Evolutionary conservation across 2,888 invertebrate species (phyloP).

Genomic region (Ferrisia virgata): DNA sequence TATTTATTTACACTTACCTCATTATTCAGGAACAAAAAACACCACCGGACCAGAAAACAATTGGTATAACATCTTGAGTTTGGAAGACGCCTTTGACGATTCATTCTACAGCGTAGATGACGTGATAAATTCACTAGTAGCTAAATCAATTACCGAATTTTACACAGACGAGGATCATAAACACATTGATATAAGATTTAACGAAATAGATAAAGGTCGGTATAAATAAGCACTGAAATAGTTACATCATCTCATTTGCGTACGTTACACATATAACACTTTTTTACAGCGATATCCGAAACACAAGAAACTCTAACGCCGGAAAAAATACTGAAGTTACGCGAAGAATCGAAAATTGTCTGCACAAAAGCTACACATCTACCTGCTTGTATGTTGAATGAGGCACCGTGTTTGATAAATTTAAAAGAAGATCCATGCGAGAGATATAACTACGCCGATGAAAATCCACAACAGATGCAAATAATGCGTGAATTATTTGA

Average conservation of each 20-base stretch:
- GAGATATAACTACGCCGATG: conserved; percentile 45
- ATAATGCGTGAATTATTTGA: conserved; percentile 30
- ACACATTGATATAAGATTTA: not conserved
- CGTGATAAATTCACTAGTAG: not conserved
- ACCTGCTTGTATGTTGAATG: conserved; percentile 62
- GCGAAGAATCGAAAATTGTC: conserved; percentile 23
- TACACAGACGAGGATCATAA: not conserved
- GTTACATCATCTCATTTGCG: too few species aligned
- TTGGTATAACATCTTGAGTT: not conserved
- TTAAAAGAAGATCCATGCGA: conserved; percentile 84
- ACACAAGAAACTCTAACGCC: not conserved
- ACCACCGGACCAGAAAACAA: not conserved
- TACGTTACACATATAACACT: too few species aligned
- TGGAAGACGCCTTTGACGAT: not conserved
- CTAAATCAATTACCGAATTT: not conserved
- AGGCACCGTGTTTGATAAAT: conserved; percentile 76
- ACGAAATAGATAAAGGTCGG: not conserved
- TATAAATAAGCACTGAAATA: too few species aligned
- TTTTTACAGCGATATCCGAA: too few species aligned
- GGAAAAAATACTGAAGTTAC: conserved; percentile 33
- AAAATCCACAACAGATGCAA: not conserved
- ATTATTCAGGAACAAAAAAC: not conserved
- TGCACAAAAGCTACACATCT: conserved; percentile 16
- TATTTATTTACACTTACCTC: not conserved
- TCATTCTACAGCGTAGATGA: not conserved